phyloP scores from a whole-genome alignment of 2,888 invertebrate species.

The Elmis aenea region DNA sequence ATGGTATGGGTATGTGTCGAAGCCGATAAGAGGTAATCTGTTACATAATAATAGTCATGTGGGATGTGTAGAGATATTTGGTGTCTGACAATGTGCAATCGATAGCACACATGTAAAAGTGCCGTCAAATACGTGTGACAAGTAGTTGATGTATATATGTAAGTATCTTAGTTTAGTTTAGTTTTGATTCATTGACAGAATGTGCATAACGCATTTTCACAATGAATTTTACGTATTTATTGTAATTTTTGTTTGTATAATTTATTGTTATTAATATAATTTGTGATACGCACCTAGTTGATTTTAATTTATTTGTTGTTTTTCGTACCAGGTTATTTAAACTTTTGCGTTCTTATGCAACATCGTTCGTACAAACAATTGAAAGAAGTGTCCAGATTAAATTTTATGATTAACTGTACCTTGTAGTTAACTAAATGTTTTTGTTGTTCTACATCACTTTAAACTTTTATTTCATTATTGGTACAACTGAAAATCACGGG shows the following conservation, averaged over 20 bases:
- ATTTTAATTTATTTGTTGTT: too few species aligned
- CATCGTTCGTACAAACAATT: too few species aligned
- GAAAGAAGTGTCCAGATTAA: too few species aligned
- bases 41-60: too few species aligned
- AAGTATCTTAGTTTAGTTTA: conserved; percentile 29
- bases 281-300: conserved; percentile 3
- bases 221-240: conserved; percentile 14
- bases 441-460: too few species aligned
- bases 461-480: too few species aligned
- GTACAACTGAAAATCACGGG: too few species aligned
- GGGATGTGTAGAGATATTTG: conserved; percentile 8
- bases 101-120: conserved; percentile 36
- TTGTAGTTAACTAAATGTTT: too few species aligned
- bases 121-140: conserved; percentile 42
- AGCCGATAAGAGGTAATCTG: too few species aligned
- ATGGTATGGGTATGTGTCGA: background rate
- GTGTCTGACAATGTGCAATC: conserved; percentile 34
- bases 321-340: too few species aligned
- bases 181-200: conserved; percentile 27
- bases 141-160: conserved; percentile 39
- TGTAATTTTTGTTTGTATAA: conserved; percentile 17
- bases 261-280: conserved; percentile 15
- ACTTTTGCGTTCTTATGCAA: too few species aligned
- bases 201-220: conserved; percentile 15
- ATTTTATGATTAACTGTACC: too few species aligned